Conservation (phyloP, 2,113 vertebrate species). For the Plecotus auritus region DNA sequence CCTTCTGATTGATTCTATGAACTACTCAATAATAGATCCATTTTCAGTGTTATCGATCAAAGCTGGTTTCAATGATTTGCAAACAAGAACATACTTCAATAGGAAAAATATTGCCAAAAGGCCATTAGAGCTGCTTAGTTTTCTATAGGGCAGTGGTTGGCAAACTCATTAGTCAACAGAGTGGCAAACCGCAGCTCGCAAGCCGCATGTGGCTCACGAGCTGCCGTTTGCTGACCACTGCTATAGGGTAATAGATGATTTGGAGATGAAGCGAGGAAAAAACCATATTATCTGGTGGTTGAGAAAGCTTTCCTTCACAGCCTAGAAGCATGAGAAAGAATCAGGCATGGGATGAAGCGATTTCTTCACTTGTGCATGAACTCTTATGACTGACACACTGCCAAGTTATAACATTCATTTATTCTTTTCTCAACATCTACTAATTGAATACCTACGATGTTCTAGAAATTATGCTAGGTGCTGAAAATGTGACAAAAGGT, state of each 20-base stretch:
- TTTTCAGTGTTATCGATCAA: neutral
- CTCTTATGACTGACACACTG: neutral
- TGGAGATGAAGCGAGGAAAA: neutral
- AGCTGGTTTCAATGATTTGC: neutral
- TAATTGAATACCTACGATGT: neutral
- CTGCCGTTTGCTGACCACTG: no score
- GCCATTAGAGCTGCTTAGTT: neutral
- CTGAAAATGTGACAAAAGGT: neutral
- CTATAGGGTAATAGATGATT: neutral
- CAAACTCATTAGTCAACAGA: no score
- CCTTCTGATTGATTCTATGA: neutral
- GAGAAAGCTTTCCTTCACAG: neutral
- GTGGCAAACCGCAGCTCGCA: no score
- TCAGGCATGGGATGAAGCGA: accelerated
- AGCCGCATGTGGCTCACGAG: no score
- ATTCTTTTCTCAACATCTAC: neutral
- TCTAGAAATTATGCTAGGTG: neutral
- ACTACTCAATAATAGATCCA: neutral
- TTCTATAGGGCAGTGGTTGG: neutral
- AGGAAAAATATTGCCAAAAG: neutral
- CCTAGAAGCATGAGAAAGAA: neutral
- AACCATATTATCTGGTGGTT: accelerated
- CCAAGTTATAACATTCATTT: neutral
- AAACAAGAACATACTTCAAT: neutral
- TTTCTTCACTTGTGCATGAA: neutral